These are phyloP conservation scores for Alexandromys fortis DNA, from an alignment of 2,113 vertebrate species.

Conservation along the genomic window DNA sequence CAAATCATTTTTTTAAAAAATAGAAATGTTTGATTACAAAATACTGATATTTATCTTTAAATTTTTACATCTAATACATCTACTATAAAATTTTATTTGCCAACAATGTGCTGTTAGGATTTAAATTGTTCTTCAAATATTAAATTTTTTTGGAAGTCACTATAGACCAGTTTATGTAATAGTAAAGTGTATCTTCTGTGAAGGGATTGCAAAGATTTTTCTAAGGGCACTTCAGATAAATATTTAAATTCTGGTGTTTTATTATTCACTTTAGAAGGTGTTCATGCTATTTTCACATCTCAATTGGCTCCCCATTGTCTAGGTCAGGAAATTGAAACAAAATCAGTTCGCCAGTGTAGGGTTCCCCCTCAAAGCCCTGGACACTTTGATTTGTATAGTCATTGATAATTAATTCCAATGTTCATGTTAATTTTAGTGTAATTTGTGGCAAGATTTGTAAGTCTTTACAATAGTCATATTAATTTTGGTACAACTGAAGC, in stretches of 20 bases:
- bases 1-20: constrained; percentile 47
- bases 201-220: not conserved
- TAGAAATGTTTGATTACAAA: not conserved
- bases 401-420: not conserved
- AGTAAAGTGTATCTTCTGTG: not conserved
- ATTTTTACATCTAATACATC: not conserved
- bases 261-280: not conserved
- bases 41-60: not conserved
- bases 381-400: not conserved
- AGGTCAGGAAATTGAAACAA: not conserved
- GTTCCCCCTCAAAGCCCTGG: not conserved
- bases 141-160: not conserved
- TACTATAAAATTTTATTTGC: not conserved
- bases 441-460: not conserved
- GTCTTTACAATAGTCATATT: not conserved
- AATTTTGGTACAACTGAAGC: not conserved
- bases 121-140: not conserved
- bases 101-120: not conserved
- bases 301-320: not conserved
- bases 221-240: not conserved
- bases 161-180: not conserved
- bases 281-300: not conserved
- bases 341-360: not conserved
- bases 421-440: not conserved
- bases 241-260: not conserved